These are phyloP conservation scores for Oreochromis grahami DNA, from an alignment of 2,797 vertebrate species.

Conservation along the genomic window DNA sequence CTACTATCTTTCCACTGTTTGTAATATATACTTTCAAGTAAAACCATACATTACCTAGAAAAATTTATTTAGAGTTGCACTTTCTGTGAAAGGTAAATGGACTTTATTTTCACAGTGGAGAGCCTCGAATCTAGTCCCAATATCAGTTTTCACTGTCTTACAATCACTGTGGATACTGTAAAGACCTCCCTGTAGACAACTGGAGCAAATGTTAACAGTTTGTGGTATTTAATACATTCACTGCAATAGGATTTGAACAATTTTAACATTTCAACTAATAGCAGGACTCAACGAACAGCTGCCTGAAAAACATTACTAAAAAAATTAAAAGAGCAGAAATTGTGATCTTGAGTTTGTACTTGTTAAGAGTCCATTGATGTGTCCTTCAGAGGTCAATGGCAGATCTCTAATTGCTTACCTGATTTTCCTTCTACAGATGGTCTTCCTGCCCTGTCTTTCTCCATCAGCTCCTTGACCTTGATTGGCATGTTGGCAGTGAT, in stretches of 20 bases:
- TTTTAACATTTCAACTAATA: neutral
- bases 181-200: neutral
- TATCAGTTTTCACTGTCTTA: neutral
- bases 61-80: neutral
- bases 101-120: neutral
- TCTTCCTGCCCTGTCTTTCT: conserved; percentile 91
- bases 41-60: neutral
- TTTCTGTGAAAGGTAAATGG: neutral
- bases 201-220: neutral
- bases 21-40: neutral
- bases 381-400: conserved; percentile 6
- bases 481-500: conserved; percentile 98
- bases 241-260: neutral
- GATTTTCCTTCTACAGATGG: conserved; percentile 81
- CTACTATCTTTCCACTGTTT: neutral
- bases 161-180: neutral
- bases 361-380: neutral
- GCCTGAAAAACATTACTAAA: neutral
- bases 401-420: conserved; percentile 24
- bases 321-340: neutral
- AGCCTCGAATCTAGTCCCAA: neutral
- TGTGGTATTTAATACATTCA: neutral
- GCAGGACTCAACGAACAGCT: neutral
- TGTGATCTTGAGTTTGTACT: neutral
- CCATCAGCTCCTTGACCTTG: conserved; percentile 96